Evolutionary conservation across 2,888 invertebrate species (phyloP).

Genomic region (Archips xylosteana): DNA sequence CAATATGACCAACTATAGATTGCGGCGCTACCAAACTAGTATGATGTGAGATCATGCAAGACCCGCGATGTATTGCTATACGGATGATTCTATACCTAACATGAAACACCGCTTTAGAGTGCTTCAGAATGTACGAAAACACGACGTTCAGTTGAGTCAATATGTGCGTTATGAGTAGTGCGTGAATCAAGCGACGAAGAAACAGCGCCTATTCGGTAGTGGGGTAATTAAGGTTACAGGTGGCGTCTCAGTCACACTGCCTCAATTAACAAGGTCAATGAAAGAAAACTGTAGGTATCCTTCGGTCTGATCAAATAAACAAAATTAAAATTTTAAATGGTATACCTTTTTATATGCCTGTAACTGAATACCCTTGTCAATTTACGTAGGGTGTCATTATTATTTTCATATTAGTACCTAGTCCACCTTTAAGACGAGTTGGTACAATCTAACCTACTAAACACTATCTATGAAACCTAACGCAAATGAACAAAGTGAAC

Average conservation of each 20-base stretch:
- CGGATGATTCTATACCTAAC: no score
- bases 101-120: not conserved
- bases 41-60: no score
- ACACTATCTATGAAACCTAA: not conserved
- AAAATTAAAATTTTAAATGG: no score
- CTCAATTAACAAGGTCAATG: conserved; percentile 14
- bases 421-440: no score
- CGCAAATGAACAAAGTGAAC: not conserved
- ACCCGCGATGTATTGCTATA: no score
- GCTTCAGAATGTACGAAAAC: conserved; percentile 1
- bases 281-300: not conserved
- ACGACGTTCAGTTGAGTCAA: conserved; percentile 37
- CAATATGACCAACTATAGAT: no score
- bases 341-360: no score
- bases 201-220: not conserved
- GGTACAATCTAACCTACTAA: not conserved
- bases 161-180: conserved; percentile 44
- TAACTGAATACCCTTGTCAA: no score
- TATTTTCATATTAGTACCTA: no score
- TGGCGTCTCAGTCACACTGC: conserved; percentile 13
- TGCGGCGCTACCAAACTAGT: no score
- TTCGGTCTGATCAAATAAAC: no score
- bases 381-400: no score
- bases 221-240: conserved; percentile 32
- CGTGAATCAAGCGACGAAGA: conserved; percentile 45